Base-by-base conservation (phyloP, 2,113 vertebrate genomes). In the Rallus limicola region DNA sequence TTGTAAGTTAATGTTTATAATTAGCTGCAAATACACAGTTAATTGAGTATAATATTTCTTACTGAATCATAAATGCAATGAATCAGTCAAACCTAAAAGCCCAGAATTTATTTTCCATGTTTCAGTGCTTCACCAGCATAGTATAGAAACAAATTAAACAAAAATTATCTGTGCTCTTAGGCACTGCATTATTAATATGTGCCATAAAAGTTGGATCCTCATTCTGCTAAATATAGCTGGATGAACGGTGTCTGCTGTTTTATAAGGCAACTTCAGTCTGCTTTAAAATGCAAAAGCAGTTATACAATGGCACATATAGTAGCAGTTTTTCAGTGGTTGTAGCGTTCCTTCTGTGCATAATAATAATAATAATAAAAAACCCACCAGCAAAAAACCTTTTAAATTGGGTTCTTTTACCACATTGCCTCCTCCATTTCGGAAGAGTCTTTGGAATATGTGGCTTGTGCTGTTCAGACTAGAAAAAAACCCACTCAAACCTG, bases 131-230 rank as follows among this genome's bases (percentile, higher is more conserved):
- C 86, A 88, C 62, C 52, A 92, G 42, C 44, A 63, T 38, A 76
- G 38, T 72, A 70, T 38, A 84, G 75, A 92, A 92, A 64, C 82
- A 97, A 94, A 89, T 92, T 80, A 94, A 96, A 97, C 59, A 96
- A 72, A 96, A 95, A 93, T 93, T 88, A 92, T 89, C 52, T 74
- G 31, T 86, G 88, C 94, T 93, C 24, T 82, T 82, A 65, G 85
- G 92, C 95, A 82, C 34, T 78, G 67, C 65, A 65, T 97, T 98
- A 97, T 96, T 98, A 97, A 97, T 95, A 95, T 15, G 78, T 69
- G 23, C 95, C 75, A 34, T 92, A 95, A 94, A 96, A 97, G 59
- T 88, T 84, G 52, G 5, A 44, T 92, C 31, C 18, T 78, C 18
- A 23, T 68, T 82, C 23, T 60, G 4, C 46, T 96, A 94, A 95